Evolutionary conservation across 2,888 invertebrate genomes (phyloP).

Genomic region (Caenorhabditis parvicauda): DNA sequence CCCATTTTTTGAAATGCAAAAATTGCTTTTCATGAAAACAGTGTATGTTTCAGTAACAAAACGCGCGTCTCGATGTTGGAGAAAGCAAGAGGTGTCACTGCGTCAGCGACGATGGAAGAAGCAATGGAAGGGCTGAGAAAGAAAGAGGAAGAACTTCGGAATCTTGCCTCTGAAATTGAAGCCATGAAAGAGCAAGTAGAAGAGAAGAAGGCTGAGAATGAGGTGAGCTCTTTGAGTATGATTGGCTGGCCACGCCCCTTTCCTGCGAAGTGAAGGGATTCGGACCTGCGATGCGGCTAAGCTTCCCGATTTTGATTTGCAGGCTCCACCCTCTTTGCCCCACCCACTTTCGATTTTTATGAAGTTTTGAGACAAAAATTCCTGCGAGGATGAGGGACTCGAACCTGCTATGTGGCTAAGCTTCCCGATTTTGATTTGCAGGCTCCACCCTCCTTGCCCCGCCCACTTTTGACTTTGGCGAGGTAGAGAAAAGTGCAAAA

Average conservation of each 20-base stretch:
- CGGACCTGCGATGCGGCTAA: no score
- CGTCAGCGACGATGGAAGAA: slow-evolving; percentile 25
- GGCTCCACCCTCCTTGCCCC: no score
- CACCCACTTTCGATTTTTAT: slow-evolving; percentile 29
- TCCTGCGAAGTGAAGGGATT: no score
- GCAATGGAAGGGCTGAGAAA: slow-evolving; percentile 40
- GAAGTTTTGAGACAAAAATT: slow-evolving; percentile 57
- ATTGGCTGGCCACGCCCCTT: no score
- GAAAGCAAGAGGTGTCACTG: no score
- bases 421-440: slow-evolving; percentile 4
- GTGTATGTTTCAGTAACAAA: no score
- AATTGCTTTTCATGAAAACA: not conserved
- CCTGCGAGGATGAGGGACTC: no score
- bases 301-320: slow-evolving; percentile 3
- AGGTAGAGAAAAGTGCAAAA: slow-evolving; percentile 57
- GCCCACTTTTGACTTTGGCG: slow-evolving; percentile 28
- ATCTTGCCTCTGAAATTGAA: slow-evolving; percentile 8
- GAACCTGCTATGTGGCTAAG: not conserved
- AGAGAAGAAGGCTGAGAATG: slow-evolving; percentile 14
- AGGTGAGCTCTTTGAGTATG: not conserved
- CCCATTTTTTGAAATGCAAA: not conserved
- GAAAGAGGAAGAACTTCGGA: slow-evolving; percentile 35
- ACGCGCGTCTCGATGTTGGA: no score
- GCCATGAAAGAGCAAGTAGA: slow-evolving; percentile 15
- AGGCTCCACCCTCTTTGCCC: no score